Base-by-base conservation (phyloP, 2,113 vertebrate genomes). In the Paradoxurus hermaphroditus region DNA sequence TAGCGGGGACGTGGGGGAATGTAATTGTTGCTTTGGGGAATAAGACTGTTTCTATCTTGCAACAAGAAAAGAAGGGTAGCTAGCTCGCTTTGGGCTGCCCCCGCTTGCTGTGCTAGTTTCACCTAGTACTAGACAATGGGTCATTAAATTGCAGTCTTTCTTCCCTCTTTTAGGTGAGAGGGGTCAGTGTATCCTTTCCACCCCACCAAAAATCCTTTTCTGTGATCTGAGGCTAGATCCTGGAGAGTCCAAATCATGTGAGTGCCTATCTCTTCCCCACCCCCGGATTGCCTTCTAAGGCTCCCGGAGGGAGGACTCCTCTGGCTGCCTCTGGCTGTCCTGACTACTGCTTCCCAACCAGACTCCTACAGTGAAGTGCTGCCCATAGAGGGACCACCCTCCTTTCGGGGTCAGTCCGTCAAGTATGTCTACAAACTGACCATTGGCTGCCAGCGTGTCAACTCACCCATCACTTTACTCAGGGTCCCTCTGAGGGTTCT, bases 351-450 rank as follows among this genome's bases (percentile, higher is more conserved):
- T 11, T 87, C 75, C 25, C 2, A 62, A 95, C 93, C 98, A 99
- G 99, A 99, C 98, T 99, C 99, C 0, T 99, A 99, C 98, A 99
- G 99, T 51, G 99, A 99, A 97, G 98, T 99, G 0, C 99, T 99
- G 78, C 99, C 99, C 0, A 94, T 98, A 0, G 99, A 99, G 0
- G 99, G 99, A 41, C 99, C 99, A 6, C 99, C 99, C 6, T 99
- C 99, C 51, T 99, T 99, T 97, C 99, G 99, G 7, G 99, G 99
- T 2, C 99, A 99, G 98, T 99, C 99, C 0, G 99, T 99, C 94
- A 99, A 99, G 97, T 99, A 99, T 0, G 99, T 99, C 94, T 99
- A 99, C 98, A 99, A 99, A 97, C 98, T 99, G 98, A 99, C 99
- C 78, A 99, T 99, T 6, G 99, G 99, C 98, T 99, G 99, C 98